Conservation (phyloP, 2,797 vertebrate genomes). For the Urophycis tenuis region DNA sequence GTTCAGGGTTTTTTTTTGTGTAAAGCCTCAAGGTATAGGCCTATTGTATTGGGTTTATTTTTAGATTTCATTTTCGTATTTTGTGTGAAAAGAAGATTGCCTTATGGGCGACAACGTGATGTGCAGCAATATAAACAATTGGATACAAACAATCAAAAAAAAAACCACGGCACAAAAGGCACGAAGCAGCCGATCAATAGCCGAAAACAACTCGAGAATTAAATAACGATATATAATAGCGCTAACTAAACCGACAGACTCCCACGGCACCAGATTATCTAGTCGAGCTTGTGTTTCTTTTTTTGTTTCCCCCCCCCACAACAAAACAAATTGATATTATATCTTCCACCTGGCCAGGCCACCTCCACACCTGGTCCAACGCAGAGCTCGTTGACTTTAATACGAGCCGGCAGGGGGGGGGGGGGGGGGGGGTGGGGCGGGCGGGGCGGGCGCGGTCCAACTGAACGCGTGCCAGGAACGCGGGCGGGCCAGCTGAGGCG, state of each 20-base stretch:
- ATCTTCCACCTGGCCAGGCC: slow-evolving; percentile 48
- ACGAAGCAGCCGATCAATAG: background rate
- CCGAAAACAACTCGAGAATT: background rate
- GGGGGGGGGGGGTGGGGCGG: background rate
- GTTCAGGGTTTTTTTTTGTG: too few relatives aligned
- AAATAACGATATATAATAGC: background rate
- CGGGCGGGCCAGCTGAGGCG: slow-evolving; percentile 52
- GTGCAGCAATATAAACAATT: background rate
- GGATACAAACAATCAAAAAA: background rate
- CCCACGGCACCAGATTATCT: background rate
- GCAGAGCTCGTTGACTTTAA: slow-evolving; percentile 59
- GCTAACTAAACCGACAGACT: background rate
- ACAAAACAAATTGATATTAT: slow-evolving; percentile 53
- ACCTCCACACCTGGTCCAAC: slow-evolving; percentile 48
- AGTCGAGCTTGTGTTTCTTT: background rate
- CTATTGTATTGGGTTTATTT: background rate
- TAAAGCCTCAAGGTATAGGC: too few relatives aligned
- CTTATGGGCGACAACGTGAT: background rate
- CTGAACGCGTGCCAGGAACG: slow-evolving; percentile 55
- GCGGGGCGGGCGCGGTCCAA: slow-evolving; percentile 41
- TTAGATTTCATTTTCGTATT: background rate
- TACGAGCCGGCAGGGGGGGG: slow-evolving; percentile 43
- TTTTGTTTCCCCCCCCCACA: too few relatives aligned
- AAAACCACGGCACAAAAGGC: background rate
- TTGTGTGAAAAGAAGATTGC: background rate